These are phyloP conservation scores for Misgurnus mizolepis DNA, from an alignment of 2,113 vertebrate genomes.

Conservation along the genomic window DNA sequence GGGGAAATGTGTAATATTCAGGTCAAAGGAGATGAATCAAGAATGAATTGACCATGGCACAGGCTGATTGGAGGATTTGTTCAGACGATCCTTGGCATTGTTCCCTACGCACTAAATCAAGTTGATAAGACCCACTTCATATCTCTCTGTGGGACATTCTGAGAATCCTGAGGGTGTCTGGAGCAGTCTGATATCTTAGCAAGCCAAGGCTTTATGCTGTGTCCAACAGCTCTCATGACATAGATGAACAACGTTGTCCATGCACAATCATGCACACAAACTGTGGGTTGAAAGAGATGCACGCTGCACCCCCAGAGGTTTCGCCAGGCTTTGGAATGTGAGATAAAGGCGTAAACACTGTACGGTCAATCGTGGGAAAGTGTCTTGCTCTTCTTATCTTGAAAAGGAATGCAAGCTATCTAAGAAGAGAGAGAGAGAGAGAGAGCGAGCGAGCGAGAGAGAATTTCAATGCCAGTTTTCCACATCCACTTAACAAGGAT, in stretches of 20 bases:
- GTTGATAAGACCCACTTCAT: conserved; percentile 41
- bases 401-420: conserved; percentile 60
- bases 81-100: conserved; percentile 36
- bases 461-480: neutral
- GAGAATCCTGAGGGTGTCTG: conserved; percentile 54
- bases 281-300: conserved; percentile 59
- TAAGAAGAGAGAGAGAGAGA: conserved; percentile 38
- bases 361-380: conserved; percentile 69
- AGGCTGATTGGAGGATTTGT: conserved; percentile 27
- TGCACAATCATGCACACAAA: conserved; percentile 21
- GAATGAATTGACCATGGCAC: conserved; percentile 29
- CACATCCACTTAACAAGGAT: no score
- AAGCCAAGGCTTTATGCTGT: conserved; percentile 33
- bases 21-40: conserved; percentile 42
- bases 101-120: conserved; percentile 27
- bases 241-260: conserved; percentile 62
- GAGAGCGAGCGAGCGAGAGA: neutral
- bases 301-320: conserved; percentile 45
- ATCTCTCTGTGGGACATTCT: conserved; percentile 53
- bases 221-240: neutral
- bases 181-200: conserved; percentile 30
- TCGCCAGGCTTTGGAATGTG: conserved; percentile 56
- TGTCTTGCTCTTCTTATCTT: conserved; percentile 56
- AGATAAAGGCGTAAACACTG: conserved; percentile 47
- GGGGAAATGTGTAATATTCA: conserved; percentile 36